Evolutionary conservation across 1,140 invertebrate genomes (phyloP).

Genomic region (Drosophila mojavensis): DNA sequence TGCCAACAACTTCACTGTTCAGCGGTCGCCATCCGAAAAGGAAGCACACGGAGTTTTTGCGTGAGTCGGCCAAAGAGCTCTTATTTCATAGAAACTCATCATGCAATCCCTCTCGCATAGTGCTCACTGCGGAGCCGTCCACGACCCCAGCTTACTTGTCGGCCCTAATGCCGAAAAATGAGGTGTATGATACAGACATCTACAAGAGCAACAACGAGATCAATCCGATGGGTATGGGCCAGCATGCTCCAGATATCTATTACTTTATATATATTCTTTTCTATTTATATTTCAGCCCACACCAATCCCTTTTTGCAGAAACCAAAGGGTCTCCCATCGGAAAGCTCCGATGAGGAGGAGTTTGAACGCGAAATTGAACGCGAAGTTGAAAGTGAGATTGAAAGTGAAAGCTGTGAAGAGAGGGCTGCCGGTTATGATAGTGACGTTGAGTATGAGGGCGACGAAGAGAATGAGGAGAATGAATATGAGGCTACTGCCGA

Average conservation of each 20-base stretch:
- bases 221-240: constrained; percentile 1
- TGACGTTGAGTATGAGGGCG: no score
- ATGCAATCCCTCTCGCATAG: background rate
- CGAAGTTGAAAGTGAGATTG: no score
- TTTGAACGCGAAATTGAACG: no score
- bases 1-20: constrained; percentile 24
- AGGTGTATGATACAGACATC: constrained; percentile 41
- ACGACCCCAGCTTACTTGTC: constrained; percentile 27
- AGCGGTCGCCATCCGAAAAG: no score
- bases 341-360: no score
- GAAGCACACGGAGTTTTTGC: background rate
- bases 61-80: background rate
- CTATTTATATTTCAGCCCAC: background rate
- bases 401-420: no score
- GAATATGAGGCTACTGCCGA: background rate
- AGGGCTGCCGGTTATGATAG: no score
- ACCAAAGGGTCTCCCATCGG: no score
- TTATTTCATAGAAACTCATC: background rate
- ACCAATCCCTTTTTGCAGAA: background rate
- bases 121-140: background rate
- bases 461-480: background rate
- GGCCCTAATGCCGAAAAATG: constrained; percentile 43
- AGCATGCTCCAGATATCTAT: background rate
- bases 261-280: no score
- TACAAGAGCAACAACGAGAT: constrained; percentile 26